A percentile compares a stretch with the other conserved stretches of the same genome.
Evolutionary conservation across 2,797 vertebrate species (phyloP).

Genomic region (Acomys russatus): DNA sequence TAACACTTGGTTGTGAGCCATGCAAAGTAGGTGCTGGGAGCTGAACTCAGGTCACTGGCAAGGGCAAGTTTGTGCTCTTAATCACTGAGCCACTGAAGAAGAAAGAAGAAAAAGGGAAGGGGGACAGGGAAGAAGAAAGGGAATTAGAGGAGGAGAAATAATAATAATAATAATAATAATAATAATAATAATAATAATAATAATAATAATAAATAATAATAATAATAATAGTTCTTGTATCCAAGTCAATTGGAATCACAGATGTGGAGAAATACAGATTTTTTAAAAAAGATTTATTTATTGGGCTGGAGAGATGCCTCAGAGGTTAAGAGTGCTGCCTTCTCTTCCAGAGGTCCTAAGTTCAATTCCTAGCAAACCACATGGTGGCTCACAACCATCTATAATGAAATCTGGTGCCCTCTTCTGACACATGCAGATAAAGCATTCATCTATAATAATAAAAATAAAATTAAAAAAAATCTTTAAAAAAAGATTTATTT

Average conservation of each 20-base stretch:
- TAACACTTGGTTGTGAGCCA: not conserved
- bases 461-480: too few species aligned
- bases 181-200: conserved; percentile 21
- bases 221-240: conserved; percentile 6
- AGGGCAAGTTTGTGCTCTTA: not conserved
- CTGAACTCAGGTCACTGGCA: not conserved
- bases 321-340: too few species aligned
- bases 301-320: too few species aligned
- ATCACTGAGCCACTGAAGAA: not conserved
- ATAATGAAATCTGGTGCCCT: too few species aligned
- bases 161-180: not conserved
- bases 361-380: too few species aligned
- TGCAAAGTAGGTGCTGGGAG: not conserved
- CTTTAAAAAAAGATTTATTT: not conserved
- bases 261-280: not conserved
- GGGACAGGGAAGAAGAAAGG: not conserved
- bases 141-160: not conserved
- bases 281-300: not conserved
- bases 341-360: too few species aligned
- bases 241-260: conserved; percentile 31
- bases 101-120: not conserved
- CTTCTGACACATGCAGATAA: too few species aligned
- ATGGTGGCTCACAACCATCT: too few species aligned
- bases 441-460: too few species aligned
- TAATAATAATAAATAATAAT: not conserved